Evolutionary conservation across 2,797 vertebrate genomes (phyloP), one percentile per base, ranked within the genome.

Genomic region (Bradypodion ventrale): DNA sequence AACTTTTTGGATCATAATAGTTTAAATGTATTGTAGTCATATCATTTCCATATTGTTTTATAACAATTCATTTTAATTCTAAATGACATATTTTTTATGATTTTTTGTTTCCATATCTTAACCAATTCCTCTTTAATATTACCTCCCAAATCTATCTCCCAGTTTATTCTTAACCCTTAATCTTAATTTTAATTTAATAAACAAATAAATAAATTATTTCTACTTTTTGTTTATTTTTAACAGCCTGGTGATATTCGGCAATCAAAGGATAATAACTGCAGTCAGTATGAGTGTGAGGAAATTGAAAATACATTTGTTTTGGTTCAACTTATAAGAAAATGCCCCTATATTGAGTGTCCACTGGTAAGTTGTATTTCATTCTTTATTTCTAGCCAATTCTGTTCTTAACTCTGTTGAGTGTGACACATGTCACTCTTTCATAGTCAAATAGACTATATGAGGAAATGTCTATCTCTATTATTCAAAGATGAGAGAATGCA

Each of bases 281-380:
- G 84, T 83, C 85, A 93, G 46, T 96, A 94, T 69, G 88, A 72
- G 87, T 96, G 96, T 56, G 93, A 95, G 83, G 82, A 92, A 87
- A 81, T 59, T 3, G 87, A 91, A 83, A 84, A 95, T 90, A 89
- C 94, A 78, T 88, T 52, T 75, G 80, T 92, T 87, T 2, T 86
- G 80, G 93, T 91, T 35, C 85, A 92, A 75, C 66, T 10, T 5
- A 86, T 74, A 77, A 88, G 0, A 92, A n/a, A 77, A 29, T 95
- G 94, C 25, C 93, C 94, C 0, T 62, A 35, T 2, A 80, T 90
- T 0, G 7, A 93, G 62, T 95, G 94, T 0, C 19, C 91, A 37
- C 56, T 83, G 75, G 94, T 95, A 92, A 94, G 94, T 94, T 84
- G 49, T 40, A 65, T 60, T 23, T 56, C 19, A 42, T 25, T 35